Base-by-base conservation (phyloP, 2,888 invertebrate genomes). In the Andrena minutula region DNA sequence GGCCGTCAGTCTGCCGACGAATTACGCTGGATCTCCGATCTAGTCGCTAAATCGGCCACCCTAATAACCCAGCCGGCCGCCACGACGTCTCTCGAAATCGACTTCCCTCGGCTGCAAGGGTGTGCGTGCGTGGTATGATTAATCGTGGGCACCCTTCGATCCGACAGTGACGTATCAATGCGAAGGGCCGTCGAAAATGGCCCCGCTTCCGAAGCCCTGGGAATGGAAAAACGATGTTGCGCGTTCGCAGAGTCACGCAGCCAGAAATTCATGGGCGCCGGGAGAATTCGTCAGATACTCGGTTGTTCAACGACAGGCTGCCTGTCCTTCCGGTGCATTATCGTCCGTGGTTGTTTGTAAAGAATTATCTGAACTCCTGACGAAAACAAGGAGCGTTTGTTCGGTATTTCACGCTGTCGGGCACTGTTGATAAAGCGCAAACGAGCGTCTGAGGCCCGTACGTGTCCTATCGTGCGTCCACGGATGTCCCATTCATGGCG, bases 71-170 rank as follows among this genome's bases (percentile, higher is more conserved):
- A n/a, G 53, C 68, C 32, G 30, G 28, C 30, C 35, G 58, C 28
- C 30, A 47, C 64, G 32, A 60, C 26, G 30, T 61, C 56, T 58
- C 41, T 53, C 35, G 63, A 8, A 66, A 74, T 58, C 66, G 75
- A 74, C 84, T 74, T 80, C 68, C 76, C 75, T 72, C 60, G 60
- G 71, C 41, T 64, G 23, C 66, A 61, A 70, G 83, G 80, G 60
- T 79, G 69, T 75, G 76, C 66, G 66, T 60, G 53, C 58, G 47
- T 10, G 64, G 71, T 64, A 82, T 82, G 86, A 87, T 87, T 87
- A 87, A 87, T 87, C 53, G 81, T 53, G 72, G 28, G 26, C 68
- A 26, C 77, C 64, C 75, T 71, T 49, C 70, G 35, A 51, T 26
- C 41, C 26, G 16, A 58, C 77, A 26, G 32, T 51, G 49, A 28